Percentiles rank a stretch among this genome's conserved stretches.
Conservation (phyloP, 2,888 invertebrate genomes). For the Mimumesa dahlbomi region DNA sequence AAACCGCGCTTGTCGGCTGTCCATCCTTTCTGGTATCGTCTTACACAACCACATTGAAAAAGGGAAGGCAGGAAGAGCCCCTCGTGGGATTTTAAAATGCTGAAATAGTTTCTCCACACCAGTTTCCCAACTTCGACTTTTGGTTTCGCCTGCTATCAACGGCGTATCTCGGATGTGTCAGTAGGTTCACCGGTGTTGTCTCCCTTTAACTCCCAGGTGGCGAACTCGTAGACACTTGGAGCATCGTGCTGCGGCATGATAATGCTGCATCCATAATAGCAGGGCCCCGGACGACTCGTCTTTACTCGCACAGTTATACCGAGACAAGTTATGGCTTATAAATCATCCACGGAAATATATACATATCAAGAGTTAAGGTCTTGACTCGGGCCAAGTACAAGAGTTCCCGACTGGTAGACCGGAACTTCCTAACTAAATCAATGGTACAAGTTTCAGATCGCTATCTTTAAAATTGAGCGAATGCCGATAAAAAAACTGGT, state of each 20-base stretch:
- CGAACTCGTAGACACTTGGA: constrained; percentile 3
- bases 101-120: constrained; percentile 45
- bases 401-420: too few relatives aligned
- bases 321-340: too few relatives aligned
- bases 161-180: constrained; percentile 6
- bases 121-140: constrained; percentile 39
- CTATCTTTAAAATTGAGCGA: too few relatives aligned
- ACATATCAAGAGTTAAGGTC: too few relatives aligned
- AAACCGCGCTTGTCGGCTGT: constrained; percentile 27
- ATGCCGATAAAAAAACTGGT: too few relatives aligned
- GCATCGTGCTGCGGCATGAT: background rate
- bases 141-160: constrained; percentile 6
- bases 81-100: constrained; percentile 54
- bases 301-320: too few relatives aligned
- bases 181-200: background rate
- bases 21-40: constrained; percentile 35
- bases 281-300: too few relatives aligned
- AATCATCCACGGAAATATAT: too few relatives aligned
- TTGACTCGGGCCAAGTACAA: too few relatives aligned
- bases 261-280: background rate
- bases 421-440: too few relatives aligned
- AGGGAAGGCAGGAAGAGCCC: constrained; percentile 31
- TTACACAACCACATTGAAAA: constrained; percentile 34
- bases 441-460: too few relatives aligned
- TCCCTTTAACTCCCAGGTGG: constrained; percentile 1